Percentiles rank a stretch among this genome's conserved stretches.
phyloP scores from a whole-genome alignment of 92 coral and sea anemone species.

The Actinostola sp. region DNA sequence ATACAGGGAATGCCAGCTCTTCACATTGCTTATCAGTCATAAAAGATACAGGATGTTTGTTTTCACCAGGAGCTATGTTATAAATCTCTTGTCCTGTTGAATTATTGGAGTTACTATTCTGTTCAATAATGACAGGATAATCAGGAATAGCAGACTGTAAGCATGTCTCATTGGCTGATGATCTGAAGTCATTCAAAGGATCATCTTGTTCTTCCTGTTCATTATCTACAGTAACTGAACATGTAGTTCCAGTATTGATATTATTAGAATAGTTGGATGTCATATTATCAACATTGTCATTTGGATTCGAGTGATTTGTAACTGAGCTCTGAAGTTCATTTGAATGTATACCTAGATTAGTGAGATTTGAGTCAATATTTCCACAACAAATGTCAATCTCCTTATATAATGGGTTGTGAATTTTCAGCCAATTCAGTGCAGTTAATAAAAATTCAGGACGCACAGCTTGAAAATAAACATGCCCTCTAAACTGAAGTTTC shows the following conservation, averaged over 20 bases:
- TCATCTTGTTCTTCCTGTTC: slow-evolving; percentile 50
- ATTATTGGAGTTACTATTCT: slow-evolving; percentile 7
- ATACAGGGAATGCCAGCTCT: slow-evolving; percentile 72
- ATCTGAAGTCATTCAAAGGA: slow-evolving; percentile 58
- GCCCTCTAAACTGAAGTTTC: slow-evolving; percentile 66
- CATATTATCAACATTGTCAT: no score
- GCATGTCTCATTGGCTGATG: slow-evolving; percentile 57
- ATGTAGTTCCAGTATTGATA: background rate
- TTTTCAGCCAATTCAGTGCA: slow-evolving; percentile 49
- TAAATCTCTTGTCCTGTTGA: slow-evolving; percentile 61
- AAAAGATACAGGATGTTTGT: slow-evolving; percentile 63
- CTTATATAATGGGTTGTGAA: slow-evolving; percentile 40
- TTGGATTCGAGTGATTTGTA: no score
- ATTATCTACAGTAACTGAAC: background rate
- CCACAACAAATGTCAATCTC: slow-evolving; percentile 21
- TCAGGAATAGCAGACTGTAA: slow-evolving; percentile 63
- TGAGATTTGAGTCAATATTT: slow-evolving; percentile 41
- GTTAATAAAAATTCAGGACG: slow-evolving; percentile 43
- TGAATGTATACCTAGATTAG: background rate
- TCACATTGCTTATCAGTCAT: slow-evolving; percentile 65
- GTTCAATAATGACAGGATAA: slow-evolving; percentile 42
- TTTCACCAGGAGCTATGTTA: slow-evolving; percentile 50
- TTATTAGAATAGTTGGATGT: no score
- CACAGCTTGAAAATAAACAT: slow-evolving; percentile 68
- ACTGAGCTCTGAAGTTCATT: no score